phyloP scores from a whole-genome alignment of 2,113 vertebrate species.

The Tragelaphus scriptus region DNA sequence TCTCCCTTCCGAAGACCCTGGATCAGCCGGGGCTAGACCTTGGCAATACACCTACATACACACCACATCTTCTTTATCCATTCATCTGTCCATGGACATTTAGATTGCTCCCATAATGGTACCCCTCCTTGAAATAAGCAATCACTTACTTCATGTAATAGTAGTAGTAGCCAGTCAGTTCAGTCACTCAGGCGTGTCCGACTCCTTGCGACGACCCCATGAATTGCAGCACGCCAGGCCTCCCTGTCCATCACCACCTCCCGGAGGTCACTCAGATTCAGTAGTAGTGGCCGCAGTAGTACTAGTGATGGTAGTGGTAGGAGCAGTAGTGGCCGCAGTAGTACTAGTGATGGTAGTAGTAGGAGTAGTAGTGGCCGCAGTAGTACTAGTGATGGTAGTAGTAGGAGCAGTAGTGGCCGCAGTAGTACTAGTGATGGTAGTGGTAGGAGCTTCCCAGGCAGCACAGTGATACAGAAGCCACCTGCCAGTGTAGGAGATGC shows the following conservation, averaged over 20 bases:
- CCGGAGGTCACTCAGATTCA: too few species aligned
- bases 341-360: neutral
- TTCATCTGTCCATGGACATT: neutral
- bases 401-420: fast-evolving
- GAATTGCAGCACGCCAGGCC: too few species aligned
- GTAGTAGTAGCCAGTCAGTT: fast-evolving
- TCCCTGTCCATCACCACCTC: too few species aligned
- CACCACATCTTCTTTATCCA: neutral
- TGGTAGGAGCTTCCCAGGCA: neutral
- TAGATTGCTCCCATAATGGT: neutral
- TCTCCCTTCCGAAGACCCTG: too few species aligned
- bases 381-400: neutral
- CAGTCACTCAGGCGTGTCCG: fast-evolving
- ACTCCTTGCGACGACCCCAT: too few species aligned
- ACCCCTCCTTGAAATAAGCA: neutral
- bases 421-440: neutral
- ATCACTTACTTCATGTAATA: neutral
- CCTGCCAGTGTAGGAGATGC: neutral
- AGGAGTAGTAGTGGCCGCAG: neutral
- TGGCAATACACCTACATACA: neutral
- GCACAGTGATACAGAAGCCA: neutral
- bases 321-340: fast-evolving
- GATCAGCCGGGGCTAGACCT: too few species aligned
- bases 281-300: fast-evolving
- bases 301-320: neutral